Evolutionary conservation across 1,140 invertebrate genomes (phyloP).

Genomic region (Diplogasteroides magnus): DNA sequence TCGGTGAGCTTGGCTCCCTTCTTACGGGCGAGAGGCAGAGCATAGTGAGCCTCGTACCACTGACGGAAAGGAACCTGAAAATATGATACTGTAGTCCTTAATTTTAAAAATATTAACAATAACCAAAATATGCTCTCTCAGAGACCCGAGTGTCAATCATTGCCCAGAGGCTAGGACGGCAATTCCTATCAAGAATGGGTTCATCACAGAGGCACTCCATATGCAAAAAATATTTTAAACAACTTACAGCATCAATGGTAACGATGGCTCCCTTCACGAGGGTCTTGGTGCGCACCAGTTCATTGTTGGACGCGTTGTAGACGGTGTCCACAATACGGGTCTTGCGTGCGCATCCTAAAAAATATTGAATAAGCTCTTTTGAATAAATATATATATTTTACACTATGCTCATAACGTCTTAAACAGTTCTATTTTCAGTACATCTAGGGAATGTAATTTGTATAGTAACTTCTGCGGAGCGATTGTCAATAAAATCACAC

Average conservation of each 20-base stretch:
- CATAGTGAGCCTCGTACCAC: conserved; percentile 97
- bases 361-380: background rate
- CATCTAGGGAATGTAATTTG: no score
- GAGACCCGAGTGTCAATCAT: no score
- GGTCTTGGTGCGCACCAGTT: conserved; percentile 94
- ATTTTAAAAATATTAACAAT: no score
- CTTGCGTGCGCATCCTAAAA: conserved; percentile 73
- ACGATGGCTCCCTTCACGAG: conserved; percentile 97
- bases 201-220: background rate
- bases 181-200: background rate
- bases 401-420: no score
- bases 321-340: conserved; percentile 98
- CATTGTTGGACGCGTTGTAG: conserved; percentile 92
- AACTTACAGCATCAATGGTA: conserved; percentile 88
- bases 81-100: no score
- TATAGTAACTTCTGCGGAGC: no score
- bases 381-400: conserved; percentile 8
- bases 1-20: conserved; percentile 90
- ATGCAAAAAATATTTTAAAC: background rate
- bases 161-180: no score
- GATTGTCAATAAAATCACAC: conserved; percentile 15
- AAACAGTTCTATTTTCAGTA: no score
- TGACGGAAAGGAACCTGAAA: conserved; percentile 83
- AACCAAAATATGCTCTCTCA: no score
- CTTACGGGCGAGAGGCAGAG: conserved; percentile 85